Conservation (phyloP, 2,888 invertebrate species). For the Drosophila villosipedis region DNA sequence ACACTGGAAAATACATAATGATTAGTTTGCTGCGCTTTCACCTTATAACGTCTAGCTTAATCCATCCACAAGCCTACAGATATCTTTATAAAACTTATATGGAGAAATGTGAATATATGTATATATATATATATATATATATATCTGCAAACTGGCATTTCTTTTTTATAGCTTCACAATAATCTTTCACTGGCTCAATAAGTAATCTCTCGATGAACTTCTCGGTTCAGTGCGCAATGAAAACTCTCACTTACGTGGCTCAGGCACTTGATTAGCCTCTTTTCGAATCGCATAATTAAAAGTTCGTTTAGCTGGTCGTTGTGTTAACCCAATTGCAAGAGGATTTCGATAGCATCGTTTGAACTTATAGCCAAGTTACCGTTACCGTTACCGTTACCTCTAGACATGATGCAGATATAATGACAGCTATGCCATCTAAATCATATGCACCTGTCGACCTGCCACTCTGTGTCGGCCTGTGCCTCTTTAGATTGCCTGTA, state of each 20-base stretch:
- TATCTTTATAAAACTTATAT: neutral
- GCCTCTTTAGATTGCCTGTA: slow-evolving; percentile 24
- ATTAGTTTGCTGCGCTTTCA: neutral
- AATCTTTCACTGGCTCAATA: neutral
- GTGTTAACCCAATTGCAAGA: slow-evolving; percentile 32
- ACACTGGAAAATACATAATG: neutral
- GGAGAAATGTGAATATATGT: neutral
- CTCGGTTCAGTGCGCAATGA: neutral
- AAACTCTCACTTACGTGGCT: slow-evolving; percentile 10
- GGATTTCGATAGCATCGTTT: slow-evolving; percentile 32
- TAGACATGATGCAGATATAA: slow-evolving; percentile 43
- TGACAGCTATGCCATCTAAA: slow-evolving; percentile 20
- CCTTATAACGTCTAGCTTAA: neutral
- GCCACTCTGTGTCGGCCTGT: neutral
- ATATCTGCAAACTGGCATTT: neutral
- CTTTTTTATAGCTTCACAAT: too few species aligned
- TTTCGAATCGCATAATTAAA: slow-evolving; percentile 58
- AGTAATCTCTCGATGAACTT: neutral
- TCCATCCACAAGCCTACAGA: neutral
- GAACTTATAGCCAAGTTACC: neutral
- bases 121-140: neutral
- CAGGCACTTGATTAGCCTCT: slow-evolving; percentile 15
- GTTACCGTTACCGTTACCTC: neutral
- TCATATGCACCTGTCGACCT: slow-evolving; percentile 41
- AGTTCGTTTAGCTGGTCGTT: slow-evolving; percentile 45